Percentiles rank a stretch among this genome's conserved stretches.
phyloP scores from a whole-genome alignment of 2,113 vertebrate genomes.

The Siphamia tubifer region DNA sequence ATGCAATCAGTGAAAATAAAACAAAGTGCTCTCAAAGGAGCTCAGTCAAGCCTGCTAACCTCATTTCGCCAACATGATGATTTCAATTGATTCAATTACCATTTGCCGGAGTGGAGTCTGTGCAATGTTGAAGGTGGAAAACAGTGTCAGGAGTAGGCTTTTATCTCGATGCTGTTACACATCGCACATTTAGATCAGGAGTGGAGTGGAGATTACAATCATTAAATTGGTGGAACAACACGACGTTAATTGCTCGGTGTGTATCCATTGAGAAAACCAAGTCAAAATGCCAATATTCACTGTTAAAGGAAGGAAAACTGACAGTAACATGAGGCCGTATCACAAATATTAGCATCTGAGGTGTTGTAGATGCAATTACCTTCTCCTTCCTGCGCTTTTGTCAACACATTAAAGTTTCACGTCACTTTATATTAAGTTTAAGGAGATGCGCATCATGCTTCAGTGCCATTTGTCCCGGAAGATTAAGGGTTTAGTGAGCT shows the following conservation, averaged over 20 bases:
- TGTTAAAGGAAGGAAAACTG: neutral
- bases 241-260: neutral
- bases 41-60: slow-evolving; percentile 14
- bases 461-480: too few species aligned
- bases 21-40: slow-evolving; percentile 32
- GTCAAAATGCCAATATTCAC: neutral
- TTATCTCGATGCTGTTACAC: slow-evolving; percentile 35
- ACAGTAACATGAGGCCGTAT: too few species aligned
- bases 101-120: slow-evolving; percentile 28
- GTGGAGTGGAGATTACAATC: neutral
- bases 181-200: slow-evolving; percentile 23
- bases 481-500: too few species aligned
- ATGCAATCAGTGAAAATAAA: slow-evolving; percentile 57
- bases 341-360: too few species aligned
- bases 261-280: neutral
- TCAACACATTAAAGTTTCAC: too few species aligned
- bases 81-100: slow-evolving; percentile 67
- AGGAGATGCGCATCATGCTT: too few species aligned
- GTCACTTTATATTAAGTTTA: too few species aligned
- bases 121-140: neutral
- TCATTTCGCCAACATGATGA: slow-evolving; percentile 37
- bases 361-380: too few species aligned
- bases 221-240: neutral
- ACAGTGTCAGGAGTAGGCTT: slow-evolving; percentile 22
- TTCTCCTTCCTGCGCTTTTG: too few species aligned